Conservation (phyloP, 2,113 vertebrate genomes). For the Eclectus roratus region DNA sequence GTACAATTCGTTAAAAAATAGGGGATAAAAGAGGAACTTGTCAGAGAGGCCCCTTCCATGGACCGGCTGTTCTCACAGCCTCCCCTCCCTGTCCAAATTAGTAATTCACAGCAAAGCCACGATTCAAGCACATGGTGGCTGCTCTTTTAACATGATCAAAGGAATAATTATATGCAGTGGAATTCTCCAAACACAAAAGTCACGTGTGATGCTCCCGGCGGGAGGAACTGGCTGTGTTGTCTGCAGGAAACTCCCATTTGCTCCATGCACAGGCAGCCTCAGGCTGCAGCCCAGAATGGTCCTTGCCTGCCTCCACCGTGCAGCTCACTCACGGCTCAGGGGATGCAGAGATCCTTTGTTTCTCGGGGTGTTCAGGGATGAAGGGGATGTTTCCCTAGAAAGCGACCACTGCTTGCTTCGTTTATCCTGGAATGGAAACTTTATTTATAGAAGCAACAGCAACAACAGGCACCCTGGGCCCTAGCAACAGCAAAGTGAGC, state of each 20-base stretch:
- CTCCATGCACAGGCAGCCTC: constrained; percentile 40
- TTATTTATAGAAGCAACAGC: constrained; percentile 34
- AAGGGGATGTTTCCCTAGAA: not conserved
- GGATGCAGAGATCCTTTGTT: not conserved
- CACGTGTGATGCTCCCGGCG: constrained; percentile 51
- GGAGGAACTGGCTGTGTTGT: constrained; percentile 43
- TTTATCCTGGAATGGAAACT: constrained; percentile 33
- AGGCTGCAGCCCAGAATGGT: constrained; percentile 6
- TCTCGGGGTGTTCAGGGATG: not conserved
- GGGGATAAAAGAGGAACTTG: not conserved
- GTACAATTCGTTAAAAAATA: not conserved
- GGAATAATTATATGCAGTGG: constrained; percentile 71
- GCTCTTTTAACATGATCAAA: constrained; percentile 74
- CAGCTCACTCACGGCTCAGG: not conserved
- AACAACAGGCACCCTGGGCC: not conserved
- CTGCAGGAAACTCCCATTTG: constrained; percentile 55
- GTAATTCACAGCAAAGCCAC: constrained; percentile 60
- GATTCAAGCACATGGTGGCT: constrained; percentile 49
- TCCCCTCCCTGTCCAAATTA: constrained; percentile 7
- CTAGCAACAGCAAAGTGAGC: constrained; percentile 38
- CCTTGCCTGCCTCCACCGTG: not conserved
- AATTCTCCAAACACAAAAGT: constrained; percentile 70
- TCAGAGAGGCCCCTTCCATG: not conserved
- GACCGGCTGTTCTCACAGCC: not conserved
- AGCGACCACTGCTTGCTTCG: not conserved